Base-by-base conservation (phyloP, 2,888 invertebrate species). In the Ormia ochracea region DNA sequence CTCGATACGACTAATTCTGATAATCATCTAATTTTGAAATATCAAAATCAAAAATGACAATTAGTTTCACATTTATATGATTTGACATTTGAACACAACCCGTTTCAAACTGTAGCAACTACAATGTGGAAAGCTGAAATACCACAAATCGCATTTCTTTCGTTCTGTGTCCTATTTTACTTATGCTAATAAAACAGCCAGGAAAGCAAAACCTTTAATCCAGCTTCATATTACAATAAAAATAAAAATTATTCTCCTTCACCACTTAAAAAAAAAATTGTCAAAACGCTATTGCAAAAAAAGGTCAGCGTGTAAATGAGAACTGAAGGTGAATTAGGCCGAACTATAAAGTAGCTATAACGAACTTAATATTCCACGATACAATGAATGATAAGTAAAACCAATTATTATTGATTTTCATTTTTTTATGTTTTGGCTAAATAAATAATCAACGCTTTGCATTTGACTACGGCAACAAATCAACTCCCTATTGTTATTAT, bases 1-100 rank as follows among this genome's bases (percentile, higher is more conserved):
- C 38, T 43, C 26, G 38, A 73, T 41, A 28, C 28, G 2, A 45
- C n/a, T n/a, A 36, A 54, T 45, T 45, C 26, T 36, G 0, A 21
- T 68, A 76, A 56, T 72, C 80, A 80, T 72, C 68, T 63, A 28
- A 2, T 43, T 68, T 66, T 21, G 6, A 17, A 68, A 68, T 68
- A 66, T 56, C 21, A 68, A 68, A 80, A 58, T 56, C 68, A 68
- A 77, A 78, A 80, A 74, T 76, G 28, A 50, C 72, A 76, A 76
- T 80, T 72, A 73, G 58, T 50, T 41, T 36, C 41, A 54, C 65
- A 68, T 72, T 80, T 68, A 80, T 68, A 63, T 66, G 76, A 80
- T 56, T 76, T 80, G 80, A 80, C 78, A 74, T 58, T 74, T 69
- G 50, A 73, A 61, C 80, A 80, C 76, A 63, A 72, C 68, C 68